Percentiles rank a stretch among this genome's conserved stretches.
These are phyloP conservation scores for Xylota sylvarum DNA, from an alignment of 2,888 invertebrate species.

Conservation along the genomic window DNA sequence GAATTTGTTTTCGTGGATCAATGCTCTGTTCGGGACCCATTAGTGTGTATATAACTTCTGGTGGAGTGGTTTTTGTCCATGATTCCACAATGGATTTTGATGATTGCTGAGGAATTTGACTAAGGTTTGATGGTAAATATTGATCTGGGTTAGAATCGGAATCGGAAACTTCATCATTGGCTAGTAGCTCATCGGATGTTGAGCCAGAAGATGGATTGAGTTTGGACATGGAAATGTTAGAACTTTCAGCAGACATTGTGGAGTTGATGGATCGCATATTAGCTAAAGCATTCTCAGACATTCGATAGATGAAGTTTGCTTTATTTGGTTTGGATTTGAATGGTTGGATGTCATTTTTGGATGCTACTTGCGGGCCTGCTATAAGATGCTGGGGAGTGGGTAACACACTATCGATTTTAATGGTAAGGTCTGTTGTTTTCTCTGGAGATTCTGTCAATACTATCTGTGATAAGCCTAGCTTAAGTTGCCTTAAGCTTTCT, in stretches of 20 bases:
- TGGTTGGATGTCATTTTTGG: neutral
- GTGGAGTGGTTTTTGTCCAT: conserved; percentile 45
- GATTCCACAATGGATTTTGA: conserved; percentile 34
- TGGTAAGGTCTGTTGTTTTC: neutral
- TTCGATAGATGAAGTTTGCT: conserved; percentile 8
- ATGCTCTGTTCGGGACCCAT: conserved; percentile 15
- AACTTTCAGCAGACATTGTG: conserved; percentile 47
- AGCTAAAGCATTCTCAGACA: conserved; percentile 42
- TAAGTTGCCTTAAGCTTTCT: neutral
- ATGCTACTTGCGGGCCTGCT: neutral
- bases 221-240: conserved; percentile 41
- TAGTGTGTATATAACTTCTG: conserved; percentile 46
- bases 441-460: no score
- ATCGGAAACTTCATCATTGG: conserved; percentile 20
- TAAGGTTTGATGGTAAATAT: conserved; percentile 17
- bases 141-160: conserved; percentile 25
- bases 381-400: neutral
- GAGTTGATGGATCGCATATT: conserved; percentile 43
- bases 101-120: conserved; percentile 34
- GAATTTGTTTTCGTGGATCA: conserved; percentile 44
- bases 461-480: neutral
- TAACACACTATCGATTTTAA: neutral
- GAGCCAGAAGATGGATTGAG: neutral
- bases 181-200: conserved; percentile 7
- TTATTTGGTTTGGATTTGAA: conserved; percentile 22